A percentile compares a stretch with the other conserved stretches of the same genome.
Conservation (phyloP, 2,888 invertebrate genomes). For the Cryptocephalus primarius region DNA sequence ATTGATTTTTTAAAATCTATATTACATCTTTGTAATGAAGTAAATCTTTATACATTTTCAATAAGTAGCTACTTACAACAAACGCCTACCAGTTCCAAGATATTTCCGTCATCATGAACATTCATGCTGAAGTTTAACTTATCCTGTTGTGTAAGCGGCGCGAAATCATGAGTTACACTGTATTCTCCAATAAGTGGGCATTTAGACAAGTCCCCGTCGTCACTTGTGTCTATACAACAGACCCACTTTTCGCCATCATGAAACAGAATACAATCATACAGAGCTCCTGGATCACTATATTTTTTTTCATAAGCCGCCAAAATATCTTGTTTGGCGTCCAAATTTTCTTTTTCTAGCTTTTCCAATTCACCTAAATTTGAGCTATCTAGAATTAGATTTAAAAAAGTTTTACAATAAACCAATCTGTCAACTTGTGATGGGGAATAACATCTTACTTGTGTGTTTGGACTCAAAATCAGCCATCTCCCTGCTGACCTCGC, state of each 20-base stretch:
- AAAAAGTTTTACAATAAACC: conserved; percentile 1
- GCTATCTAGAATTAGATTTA: no score
- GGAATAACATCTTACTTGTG: conserved; percentile 7
- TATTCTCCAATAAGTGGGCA: conserved; percentile 75
- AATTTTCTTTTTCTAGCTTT: conserved; percentile 77
- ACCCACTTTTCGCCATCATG: conserved; percentile 87
- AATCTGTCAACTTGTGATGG: neutral
- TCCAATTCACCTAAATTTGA: conserved; percentile 43
- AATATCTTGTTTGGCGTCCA: conserved; percentile 76
- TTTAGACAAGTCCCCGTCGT: conserved; percentile 66
- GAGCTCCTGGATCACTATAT: conserved; percentile 74
- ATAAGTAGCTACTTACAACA: conserved; percentile 62
- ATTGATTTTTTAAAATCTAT: neutral
- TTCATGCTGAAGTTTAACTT: conserved; percentile 84
- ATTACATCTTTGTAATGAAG: neutral
- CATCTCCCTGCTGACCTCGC: conserved; percentile 65
- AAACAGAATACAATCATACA: conserved; percentile 89
- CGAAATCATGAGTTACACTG: conserved; percentile 65
- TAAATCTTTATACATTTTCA: neutral
- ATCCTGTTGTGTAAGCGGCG: conserved; percentile 64
- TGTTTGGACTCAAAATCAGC: conserved; percentile 56
- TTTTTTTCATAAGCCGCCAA: conserved; percentile 78
- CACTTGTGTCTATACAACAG: conserved; percentile 76
- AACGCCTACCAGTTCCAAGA: conserved; percentile 87
- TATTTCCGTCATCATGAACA: conserved; percentile 81